Base-by-base conservation (phyloP, 2,888 invertebrate species). In the Apotomis capreana region DNA sequence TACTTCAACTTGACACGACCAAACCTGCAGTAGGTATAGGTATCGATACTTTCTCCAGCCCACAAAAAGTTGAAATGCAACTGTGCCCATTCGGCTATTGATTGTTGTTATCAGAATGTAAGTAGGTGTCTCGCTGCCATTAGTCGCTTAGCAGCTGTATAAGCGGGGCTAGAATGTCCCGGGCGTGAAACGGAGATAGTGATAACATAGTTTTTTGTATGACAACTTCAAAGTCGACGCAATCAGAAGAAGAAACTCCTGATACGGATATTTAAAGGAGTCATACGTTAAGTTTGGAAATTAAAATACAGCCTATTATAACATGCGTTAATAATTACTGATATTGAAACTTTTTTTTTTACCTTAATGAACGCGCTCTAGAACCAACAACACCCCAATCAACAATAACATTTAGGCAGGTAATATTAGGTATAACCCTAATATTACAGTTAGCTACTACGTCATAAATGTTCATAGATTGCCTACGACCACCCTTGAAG, bases 31-130 rank as follows among this genome's bases (percentile, higher is more conserved):
- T 58, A 68, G 57, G 57, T 68, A 62, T 62, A 61, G 57, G 44
- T 54, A 79, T 76, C 77, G 73, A 81, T 79, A 84, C 89, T 89
- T 90, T 90, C 89, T 84, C 89, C 84, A 81, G 80, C 82, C 81
- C 76, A 87, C 81, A 81, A 84, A 87, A 83, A 75, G 70, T 75
- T 57, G 69, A 69, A 69, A 68, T 51, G 63, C 72, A 74, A 74
- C 70, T 74, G 70, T 69, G 68, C 69, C 36, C 61, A 49, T 69
- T 73, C 68, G 46, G 51, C 62, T 49, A 51, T 72, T 72, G 73
- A 80, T 79, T 79, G 82, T 60, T 64, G 68, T 72, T 69, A 73
- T 69, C 73, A 60, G 62, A 57, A 68, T 62, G 58, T 64, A 72
- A 69, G 65, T 64, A 59, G 69, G 52, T 67, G 61, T 55, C 40